phyloP scores from a whole-genome alignment of 2,113 vertebrate species.

The Amphilophus citrinellus region DNA sequence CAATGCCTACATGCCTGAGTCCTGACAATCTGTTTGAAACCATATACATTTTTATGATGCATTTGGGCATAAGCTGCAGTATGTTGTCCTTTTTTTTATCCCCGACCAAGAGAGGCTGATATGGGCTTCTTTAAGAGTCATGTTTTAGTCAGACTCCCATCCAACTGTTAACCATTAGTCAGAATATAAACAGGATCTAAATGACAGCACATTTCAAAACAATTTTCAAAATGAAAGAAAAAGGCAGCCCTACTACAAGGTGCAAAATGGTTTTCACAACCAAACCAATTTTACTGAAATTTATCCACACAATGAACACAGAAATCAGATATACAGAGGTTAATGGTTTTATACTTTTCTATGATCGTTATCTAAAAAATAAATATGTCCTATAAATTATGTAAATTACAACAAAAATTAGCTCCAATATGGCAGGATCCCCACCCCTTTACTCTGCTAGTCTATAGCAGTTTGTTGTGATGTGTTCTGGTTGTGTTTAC shows the following conservation, averaged over 20 bases:
- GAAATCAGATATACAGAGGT: neutral
- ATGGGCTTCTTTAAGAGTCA: neutral
- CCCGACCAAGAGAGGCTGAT: neutral
- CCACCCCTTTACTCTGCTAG: no score
- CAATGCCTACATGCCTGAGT: accelerated
- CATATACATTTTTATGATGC: neutral
- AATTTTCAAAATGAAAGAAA: neutral
- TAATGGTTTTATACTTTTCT: no score
- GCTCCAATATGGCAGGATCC: no score
- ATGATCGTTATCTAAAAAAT: no score
- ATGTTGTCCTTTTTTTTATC: neutral
- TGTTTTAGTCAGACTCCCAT: neutral
- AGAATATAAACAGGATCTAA: neutral
- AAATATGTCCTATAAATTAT: no score
- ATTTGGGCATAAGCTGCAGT: neutral
- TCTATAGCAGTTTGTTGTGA: no score
- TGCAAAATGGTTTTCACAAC: neutral
- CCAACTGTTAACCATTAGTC: neutral
- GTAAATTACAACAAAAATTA: no score
- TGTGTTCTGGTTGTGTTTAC: neutral
- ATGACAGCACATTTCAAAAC: neutral
- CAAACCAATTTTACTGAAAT: neutral
- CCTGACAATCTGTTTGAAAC: neutral
- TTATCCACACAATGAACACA: neutral
- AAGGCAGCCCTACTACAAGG: neutral